Conservation (phyloP, 1,140 invertebrate species). For the Drosophila sulfurigaster region DNA sequence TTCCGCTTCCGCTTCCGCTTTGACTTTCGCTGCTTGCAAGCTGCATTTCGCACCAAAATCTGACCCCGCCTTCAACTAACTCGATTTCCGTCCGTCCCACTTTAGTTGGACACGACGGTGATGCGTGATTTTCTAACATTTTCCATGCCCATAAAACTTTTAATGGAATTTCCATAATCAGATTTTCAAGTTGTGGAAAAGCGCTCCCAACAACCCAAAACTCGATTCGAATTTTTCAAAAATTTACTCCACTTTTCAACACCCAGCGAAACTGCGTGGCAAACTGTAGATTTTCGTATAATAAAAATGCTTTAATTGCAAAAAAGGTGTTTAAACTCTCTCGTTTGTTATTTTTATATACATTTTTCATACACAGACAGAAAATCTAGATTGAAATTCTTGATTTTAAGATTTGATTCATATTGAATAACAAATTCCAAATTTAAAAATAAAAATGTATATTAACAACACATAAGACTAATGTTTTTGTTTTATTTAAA, state of each 20-base stretch:
- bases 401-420: too few species aligned
- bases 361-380: too few species aligned
- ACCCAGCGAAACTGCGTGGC: neutral
- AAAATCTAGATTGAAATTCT: too few species aligned
- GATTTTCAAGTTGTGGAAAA: conserved; percentile 50
- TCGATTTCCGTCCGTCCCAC: conserved; percentile 44
- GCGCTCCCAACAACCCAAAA: neutral
- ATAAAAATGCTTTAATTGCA: too few species aligned
- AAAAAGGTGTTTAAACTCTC: too few species aligned
- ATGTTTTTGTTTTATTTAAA: too few species aligned
- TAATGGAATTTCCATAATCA: conserved; percentile 76
- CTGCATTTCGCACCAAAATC: conserved; percentile 25
- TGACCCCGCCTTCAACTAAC: conserved; percentile 52
- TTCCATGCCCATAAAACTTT: conserved; percentile 57
- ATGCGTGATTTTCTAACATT: conserved; percentile 74
- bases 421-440: too few species aligned
- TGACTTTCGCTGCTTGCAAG: conserved; percentile 27
- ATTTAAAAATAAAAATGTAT: too few species aligned
- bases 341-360: too few species aligned
- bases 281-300: neutral
- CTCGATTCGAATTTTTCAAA: neutral
- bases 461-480: too few species aligned
- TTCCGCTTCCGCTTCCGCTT: conserved; percentile 70
- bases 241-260: neutral
- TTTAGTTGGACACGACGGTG: conserved; percentile 16